A percentile compares a stretch with the other conserved stretches of the same genome.
phyloP scores from a whole-genome alignment of 2,113 vertebrate species.

The Oreochromis tanganicae region DNA sequence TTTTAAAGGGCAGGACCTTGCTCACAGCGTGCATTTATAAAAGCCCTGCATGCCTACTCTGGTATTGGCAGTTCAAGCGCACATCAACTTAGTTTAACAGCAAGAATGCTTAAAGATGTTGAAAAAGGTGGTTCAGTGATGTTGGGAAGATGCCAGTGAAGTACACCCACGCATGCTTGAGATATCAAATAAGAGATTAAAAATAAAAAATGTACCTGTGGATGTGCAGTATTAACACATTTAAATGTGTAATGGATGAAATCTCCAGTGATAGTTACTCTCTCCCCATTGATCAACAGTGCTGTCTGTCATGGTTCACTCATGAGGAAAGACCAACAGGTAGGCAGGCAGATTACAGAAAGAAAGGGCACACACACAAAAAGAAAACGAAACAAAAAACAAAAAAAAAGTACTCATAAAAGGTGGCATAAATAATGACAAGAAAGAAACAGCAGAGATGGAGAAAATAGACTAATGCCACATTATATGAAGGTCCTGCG shows the following conservation, averaged over 20 bases:
- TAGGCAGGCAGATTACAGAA: neutral
- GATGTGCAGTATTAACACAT: neutral
- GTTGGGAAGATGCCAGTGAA: neutral
- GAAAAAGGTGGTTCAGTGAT: neutral
- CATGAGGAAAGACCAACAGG: neutral
- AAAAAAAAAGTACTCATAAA: neutral
- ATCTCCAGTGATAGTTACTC: neutral
- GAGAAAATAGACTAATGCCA: neutral
- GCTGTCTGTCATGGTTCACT: neutral
- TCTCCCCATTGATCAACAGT: neutral
- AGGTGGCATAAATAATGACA: neutral
- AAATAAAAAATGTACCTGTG: neutral
- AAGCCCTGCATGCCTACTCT: neutral
- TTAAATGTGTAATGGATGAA: neutral
- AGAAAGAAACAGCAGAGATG: neutral
- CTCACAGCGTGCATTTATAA: neutral
- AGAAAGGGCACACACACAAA: neutral
- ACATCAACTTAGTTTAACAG: neutral
- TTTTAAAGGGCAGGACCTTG: neutral
- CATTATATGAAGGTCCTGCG: neutral
- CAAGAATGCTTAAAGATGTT: neutral
- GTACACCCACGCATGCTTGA: neutral
- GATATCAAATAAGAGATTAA: neutral
- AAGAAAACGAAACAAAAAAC: rapidly evolving
- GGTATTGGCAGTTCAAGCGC: neutral